phyloP scores from a whole-genome alignment of 1,140 invertebrate species.

The Drosophila equinoxialis region DNA sequence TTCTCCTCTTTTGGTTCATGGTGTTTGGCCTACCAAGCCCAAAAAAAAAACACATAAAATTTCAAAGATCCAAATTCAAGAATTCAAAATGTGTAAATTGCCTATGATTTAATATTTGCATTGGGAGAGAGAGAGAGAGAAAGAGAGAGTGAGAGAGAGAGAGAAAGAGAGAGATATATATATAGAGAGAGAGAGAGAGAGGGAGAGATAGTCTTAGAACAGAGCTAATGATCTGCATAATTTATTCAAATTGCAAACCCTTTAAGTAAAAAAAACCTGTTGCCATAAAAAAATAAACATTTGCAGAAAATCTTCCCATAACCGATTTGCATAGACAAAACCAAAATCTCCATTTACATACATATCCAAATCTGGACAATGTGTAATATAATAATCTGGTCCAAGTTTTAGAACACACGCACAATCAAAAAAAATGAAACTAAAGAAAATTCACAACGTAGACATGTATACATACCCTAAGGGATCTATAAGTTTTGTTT shows the following conservation, averaged over 20 bases:
- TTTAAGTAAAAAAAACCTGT: not conserved
- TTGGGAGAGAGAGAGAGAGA: slow-evolving; percentile 28
- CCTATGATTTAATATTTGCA: slow-evolving; percentile 73
- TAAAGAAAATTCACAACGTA: not conserved
- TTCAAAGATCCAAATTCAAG: slow-evolving; percentile 13
- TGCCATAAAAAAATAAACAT: not conserved
- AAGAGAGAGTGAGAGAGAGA: not conserved
- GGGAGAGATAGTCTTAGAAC: not conserved
- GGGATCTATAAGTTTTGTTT: not conserved
- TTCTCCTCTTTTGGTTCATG: not conserved
- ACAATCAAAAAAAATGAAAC: slow-evolving; percentile 8
- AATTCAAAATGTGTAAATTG: slow-evolving; percentile 63
- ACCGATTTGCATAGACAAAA: slow-evolving; percentile 57
- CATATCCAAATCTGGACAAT: too few relatives aligned
- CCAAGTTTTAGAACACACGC: not conserved
- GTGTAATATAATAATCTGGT: slow-evolving; percentile 28
- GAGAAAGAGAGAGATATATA: not conserved
- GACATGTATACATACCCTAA: slow-evolving; percentile 23
- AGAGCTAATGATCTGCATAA: not conserved
- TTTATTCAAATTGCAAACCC: slow-evolving; percentile 11
- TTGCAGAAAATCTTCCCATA: slow-evolving; percentile 30
- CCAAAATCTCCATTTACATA: slow-evolving; percentile 40
- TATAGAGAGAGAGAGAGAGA: not conserved
- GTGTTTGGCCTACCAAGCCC: not conserved
- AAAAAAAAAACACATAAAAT: not conserved